These are phyloP conservation scores for Acronicta psi DNA, from an alignment of 2,888 invertebrate genomes.

Conservation along the genomic window DNA sequence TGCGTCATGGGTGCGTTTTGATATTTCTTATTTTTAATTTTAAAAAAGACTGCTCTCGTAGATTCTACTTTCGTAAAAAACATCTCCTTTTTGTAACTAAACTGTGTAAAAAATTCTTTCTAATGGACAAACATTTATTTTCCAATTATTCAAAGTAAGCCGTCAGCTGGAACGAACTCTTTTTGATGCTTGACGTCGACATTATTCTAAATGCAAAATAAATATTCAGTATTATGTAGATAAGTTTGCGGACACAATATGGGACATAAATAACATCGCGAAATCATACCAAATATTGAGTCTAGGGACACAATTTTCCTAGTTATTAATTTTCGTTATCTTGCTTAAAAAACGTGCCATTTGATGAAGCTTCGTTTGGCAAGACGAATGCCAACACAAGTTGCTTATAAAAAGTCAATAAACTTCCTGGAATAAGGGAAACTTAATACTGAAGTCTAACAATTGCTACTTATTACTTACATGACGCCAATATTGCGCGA, in stretches of 20 bases:
- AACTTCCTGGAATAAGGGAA: conserved; percentile 10
- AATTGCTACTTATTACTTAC: conserved; percentile 29
- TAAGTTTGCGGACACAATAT: conserved; percentile 14
- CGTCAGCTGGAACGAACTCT: conserved; percentile 49
- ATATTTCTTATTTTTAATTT: not conserved
- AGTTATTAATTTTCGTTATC: too few relatives aligned
- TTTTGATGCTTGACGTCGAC: conserved; percentile 40
- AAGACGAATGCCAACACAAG: too few relatives aligned
- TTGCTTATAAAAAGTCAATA: conserved; percentile 2
- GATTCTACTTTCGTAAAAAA: not conserved
- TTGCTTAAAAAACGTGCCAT: too few relatives aligned
- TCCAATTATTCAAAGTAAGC: conserved; percentile 48
- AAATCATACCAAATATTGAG: not conserved
- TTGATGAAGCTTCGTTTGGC: too few relatives aligned
- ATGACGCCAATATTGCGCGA: not conserved
- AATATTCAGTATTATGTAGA: conserved; percentile 50
- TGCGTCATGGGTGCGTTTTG: not conserved
- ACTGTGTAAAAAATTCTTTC: conserved; percentile 14
- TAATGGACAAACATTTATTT: conserved; percentile 45
- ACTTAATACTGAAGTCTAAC: conserved; percentile 36
- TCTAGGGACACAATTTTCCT: not conserved
- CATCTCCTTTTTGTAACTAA: not conserved
- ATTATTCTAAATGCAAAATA: conserved; percentile 46
- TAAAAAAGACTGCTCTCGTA: too few relatives aligned
- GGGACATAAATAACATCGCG: not conserved